These are phyloP conservation scores for Gobio gobio DNA, from an alignment of 2,113 vertebrate genomes.

Conservation along the genomic window DNA sequence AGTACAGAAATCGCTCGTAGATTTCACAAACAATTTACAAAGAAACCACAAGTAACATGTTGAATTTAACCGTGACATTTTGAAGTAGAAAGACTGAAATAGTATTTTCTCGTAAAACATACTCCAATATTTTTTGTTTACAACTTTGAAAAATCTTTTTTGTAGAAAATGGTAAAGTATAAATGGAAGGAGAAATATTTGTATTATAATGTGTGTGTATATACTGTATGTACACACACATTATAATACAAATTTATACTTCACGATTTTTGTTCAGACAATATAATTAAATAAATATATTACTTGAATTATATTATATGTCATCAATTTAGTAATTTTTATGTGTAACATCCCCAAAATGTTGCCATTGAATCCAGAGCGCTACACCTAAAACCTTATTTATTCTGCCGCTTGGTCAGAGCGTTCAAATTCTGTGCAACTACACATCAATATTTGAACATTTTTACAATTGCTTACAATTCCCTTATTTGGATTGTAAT, in stretches of 20 bases:
- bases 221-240: too few relatives aligned
- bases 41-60: background rate
- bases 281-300: background rate
- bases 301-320: too few relatives aligned
- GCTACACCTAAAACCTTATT: background rate
- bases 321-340: background rate
- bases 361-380: background rate
- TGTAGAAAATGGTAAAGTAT: too few relatives aligned
- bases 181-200: too few relatives aligned
- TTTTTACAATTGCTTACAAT: background rate
- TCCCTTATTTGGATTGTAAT: background rate
- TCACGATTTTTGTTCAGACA: too few relatives aligned
- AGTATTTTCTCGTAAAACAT: background rate
- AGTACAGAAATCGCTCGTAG: background rate
- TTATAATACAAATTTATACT: too few relatives aligned
- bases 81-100: background rate
- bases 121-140: background rate
- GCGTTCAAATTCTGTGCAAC: background rate
- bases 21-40: background rate
- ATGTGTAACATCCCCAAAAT: background rate
- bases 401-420: background rate
- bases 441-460: background rate
- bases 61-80: background rate
- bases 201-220: too few relatives aligned
- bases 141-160: too few relatives aligned